phyloP scores from a whole-genome alignment of 2,888 invertebrate genomes.

The Andrena praecox region DNA sequence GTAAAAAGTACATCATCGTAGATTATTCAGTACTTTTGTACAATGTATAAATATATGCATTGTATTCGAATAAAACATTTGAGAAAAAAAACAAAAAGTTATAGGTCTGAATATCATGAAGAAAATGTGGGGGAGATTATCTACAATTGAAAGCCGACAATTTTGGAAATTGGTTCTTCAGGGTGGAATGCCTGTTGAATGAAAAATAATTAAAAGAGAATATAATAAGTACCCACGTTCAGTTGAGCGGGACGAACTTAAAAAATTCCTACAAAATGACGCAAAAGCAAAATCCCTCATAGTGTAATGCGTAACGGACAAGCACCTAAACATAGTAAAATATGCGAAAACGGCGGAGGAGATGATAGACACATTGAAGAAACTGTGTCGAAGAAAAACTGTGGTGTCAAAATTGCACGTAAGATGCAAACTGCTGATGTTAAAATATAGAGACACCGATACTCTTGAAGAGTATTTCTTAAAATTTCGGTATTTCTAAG shows the following conservation, averaged over 20 bases:
- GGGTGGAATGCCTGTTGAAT: neutral
- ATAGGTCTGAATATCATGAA: neutral
- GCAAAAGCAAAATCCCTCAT: neutral
- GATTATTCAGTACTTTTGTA: too few species aligned
- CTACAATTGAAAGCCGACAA: neutral
- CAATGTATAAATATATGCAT: too few species aligned
- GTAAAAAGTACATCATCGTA: too few species aligned
- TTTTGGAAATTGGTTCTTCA: neutral
- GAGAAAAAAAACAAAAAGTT: neutral
- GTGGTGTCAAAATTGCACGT: neutral
- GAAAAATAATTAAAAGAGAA: neutral
- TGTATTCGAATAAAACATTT: neutral
- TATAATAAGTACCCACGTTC: neutral
- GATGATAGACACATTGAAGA: neutral
- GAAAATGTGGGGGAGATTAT: neutral
- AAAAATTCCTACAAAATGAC: neutral
- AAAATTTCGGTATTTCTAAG: too few species aligned
- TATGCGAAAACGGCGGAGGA: neutral
- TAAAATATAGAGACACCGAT: neutral
- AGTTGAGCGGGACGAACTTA: neutral
- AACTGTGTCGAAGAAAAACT: neutral
- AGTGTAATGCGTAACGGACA: neutral
- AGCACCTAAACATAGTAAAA: neutral
- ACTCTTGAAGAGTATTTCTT: neutral
- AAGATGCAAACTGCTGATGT: neutral